phyloP scores from a whole-genome alignment of 2,113 vertebrate genomes.

The Alexandromys fortis region DNA sequence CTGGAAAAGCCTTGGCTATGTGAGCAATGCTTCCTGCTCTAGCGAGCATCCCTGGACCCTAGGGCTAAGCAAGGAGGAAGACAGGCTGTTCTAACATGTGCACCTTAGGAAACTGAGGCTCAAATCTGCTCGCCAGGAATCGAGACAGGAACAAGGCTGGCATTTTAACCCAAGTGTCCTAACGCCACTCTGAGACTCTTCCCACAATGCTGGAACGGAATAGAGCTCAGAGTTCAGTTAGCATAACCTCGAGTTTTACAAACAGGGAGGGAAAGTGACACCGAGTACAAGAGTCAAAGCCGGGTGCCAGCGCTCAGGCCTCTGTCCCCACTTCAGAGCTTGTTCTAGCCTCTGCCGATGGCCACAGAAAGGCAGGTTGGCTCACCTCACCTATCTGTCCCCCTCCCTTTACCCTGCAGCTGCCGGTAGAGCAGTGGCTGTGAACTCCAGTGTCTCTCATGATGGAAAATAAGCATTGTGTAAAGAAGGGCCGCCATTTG shows the following conservation, averaged over 20 bases:
- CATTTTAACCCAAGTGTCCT: not conserved
- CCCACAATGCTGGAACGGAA: not conserved
- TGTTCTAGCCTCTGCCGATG: not conserved
- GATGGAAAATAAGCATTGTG: not conserved
- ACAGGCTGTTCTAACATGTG: not conserved
- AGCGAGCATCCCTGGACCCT: accelerated
- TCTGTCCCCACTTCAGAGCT: not conserved
- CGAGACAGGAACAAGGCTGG: not conserved
- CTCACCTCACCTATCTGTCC: not conserved
- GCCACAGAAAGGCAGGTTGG: not conserved
- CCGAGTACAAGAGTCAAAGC: not conserved
- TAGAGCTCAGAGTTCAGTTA: not conserved
- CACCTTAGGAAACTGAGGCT: not conserved
- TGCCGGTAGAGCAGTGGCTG: not conserved
- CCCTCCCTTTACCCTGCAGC: not conserved
- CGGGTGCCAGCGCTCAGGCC: no score
- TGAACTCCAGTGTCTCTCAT: not conserved
- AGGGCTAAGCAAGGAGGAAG: not conserved
- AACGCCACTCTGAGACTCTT: not conserved
- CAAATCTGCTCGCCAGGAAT: accelerated
- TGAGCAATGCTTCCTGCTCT: not conserved
- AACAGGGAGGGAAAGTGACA: not conserved
- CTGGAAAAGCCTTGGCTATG: not conserved
- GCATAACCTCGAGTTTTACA: not conserved
- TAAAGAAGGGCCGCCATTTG: not conserved